Base-by-base conservation (phyloP, 2,888 invertebrate species). In the Morpho deidamia region DNA sequence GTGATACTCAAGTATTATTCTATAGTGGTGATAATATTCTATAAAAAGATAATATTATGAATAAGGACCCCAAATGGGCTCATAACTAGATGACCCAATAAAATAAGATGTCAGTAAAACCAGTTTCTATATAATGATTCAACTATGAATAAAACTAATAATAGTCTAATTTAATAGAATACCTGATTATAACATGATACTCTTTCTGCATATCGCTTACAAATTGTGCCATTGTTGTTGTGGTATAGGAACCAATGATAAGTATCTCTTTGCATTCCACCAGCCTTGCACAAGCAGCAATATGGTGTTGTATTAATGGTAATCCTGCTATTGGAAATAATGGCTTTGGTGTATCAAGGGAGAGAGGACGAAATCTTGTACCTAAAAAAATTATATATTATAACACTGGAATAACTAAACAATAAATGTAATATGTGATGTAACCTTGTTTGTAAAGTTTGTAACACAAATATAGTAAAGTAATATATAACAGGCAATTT, bases 271-370 rank as follows among this genome's bases (percentile, higher is more conserved):
- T 94, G 63, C 99, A 91, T 55, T 93, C 93, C 14, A 93, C 88
- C 14, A 99, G 85, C 76, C 93, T 91, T 33, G 92, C 91, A 72
- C 98, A 98, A 44, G 99, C 97, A 81, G 98, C 97, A 49, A 99
- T 97, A 72, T 99, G 98, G 76, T 99, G 99, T 74, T 99, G 98
- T 57, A 99, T 96, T 59, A 99, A 92, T 0, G 99, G 99, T 40
- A 97, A 87, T 0, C 99, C 99, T 48, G 98, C 99, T 10, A 99
- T 95, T 0, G 99, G 99, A 81, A 99, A 99, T 11, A 99, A 80
- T 0, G 99, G 99, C 80, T 99, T 99, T 0, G 99, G 99, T n/a
- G 96, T 94, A 76, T 99, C 99, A 56, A 99, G 86, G 0, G 99
- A 99, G 3, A 99, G 89, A 0, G 99, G 99, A 0, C 99, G 94